phyloP scores from a whole-genome alignment of 2,113 vertebrate species.

The Apistogramma diplotaenia region DNA sequence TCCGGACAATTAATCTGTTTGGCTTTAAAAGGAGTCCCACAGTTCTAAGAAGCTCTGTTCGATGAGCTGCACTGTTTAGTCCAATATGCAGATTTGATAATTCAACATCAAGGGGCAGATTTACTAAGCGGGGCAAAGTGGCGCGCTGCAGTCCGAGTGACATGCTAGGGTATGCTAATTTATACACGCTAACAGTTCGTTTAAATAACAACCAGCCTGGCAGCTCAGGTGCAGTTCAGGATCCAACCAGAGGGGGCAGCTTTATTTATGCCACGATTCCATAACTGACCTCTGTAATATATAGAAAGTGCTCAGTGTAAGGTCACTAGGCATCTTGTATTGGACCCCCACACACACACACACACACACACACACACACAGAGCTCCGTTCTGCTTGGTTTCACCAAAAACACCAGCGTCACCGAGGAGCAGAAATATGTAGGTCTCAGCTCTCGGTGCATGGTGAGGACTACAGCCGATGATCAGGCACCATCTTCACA shows the following conservation, averaged over 20 bases:
- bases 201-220: background rate
- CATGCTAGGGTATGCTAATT: background rate
- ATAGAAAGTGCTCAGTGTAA: too few species aligned
- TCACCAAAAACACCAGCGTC: too few species aligned
- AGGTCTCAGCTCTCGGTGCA: too few species aligned
- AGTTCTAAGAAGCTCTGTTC: fast-evolving
- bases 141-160: background rate
- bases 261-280: too few species aligned
- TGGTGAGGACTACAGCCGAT: background rate
- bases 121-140: background rate
- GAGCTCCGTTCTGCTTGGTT: too few species aligned
- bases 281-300: background rate
- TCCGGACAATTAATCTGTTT: background rate
- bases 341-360: too few species aligned
- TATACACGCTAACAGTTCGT: background rate
- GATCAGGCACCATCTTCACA: background rate
- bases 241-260: too few species aligned
- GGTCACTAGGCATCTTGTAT: too few species aligned
- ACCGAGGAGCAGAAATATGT: too few species aligned
- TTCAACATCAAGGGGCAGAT: background rate
- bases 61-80: background rate
- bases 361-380: too few species aligned
- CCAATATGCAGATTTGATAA: background rate
- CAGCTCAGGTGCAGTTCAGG: too few species aligned
- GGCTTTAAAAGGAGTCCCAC: background rate